Percentiles rank a stretch among this genome's conserved stretches.
Evolutionary conservation across 2,888 invertebrate genomes (phyloP).

Genomic region (Acleris holmiana): DNA sequence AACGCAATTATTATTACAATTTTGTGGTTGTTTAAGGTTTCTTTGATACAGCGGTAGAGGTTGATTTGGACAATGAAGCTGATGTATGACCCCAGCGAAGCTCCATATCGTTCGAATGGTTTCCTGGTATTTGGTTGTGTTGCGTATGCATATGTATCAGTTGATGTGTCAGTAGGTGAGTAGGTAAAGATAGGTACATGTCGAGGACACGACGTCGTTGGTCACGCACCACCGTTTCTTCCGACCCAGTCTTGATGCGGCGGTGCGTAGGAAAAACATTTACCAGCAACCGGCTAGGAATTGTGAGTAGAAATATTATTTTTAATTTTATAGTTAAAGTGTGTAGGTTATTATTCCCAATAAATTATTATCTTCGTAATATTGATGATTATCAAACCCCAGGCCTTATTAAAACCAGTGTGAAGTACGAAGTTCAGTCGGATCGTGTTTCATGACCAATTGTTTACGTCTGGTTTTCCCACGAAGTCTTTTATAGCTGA

Average conservation of each 20-base stretch:
- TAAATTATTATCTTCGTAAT: no score
- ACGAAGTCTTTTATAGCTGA: constrained; percentile 25
- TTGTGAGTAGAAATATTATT: no score
- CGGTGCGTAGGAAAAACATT: constrained; percentile 30
- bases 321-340: neutral
- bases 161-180: constrained; percentile 14
- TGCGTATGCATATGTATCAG: neutral
- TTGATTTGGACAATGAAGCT: no score
- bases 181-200: constrained; percentile 28
- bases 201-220: constrained; percentile 53
- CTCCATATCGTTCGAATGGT: neutral
- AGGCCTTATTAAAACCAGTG: neutral
- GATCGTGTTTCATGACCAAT: constrained; percentile 16
- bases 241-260: constrained; percentile 59
- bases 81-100: no score
- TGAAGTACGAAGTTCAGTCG: constrained; percentile 14
- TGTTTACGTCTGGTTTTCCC: constrained; percentile 26
- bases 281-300: no score
- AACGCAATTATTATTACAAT: no score
- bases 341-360: no score
- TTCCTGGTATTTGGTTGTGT: neutral
- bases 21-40: no score
- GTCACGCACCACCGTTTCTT: constrained; percentile 66
- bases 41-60: no score
- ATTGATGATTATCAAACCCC: neutral